Percentiles rank a stretch among this genome's conserved stretches.
Conservation (phyloP, 1,140 invertebrate genomes). For the Ruditapes philippinarum region DNA sequence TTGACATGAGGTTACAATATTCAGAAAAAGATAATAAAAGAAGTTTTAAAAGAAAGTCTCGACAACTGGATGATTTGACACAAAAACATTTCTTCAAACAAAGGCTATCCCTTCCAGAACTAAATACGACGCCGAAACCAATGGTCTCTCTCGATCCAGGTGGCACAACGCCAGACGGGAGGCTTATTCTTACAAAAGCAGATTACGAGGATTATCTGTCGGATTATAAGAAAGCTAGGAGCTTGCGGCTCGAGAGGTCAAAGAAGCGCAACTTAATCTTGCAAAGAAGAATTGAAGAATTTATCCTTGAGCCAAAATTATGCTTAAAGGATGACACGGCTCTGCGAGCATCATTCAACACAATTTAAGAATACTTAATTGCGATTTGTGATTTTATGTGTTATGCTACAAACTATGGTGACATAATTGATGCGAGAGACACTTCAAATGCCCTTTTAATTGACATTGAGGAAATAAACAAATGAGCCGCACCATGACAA, state of each 20-base stretch:
- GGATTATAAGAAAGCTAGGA: constrained; percentile 30
- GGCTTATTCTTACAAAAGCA: constrained; percentile 51
- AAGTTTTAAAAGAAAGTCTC: constrained; percentile 24
- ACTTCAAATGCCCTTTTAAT: too few relatives aligned
- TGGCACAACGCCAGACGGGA: constrained; percentile 55
- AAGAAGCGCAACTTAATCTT: constrained; percentile 29
- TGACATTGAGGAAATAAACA: too few relatives aligned
- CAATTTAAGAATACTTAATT: neutral
- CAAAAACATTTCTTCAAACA: constrained; percentile 9
- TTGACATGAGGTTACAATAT: neutral
- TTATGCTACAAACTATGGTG: too few relatives aligned
- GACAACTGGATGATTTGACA: neutral
- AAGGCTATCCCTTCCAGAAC: constrained; percentile 30
- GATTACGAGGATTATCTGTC: constrained; percentile 61
- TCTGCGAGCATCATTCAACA: constrained; percentile 10
- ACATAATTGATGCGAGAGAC: too few relatives aligned
- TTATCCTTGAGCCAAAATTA: constrained; percentile 3
- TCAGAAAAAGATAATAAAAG: neutral
- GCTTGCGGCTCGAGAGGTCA: constrained; percentile 17
- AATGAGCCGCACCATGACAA: too few relatives aligned
- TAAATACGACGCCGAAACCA: constrained; percentile 49
- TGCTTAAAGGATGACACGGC: constrained; percentile 42
- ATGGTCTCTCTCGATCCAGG: constrained; percentile 57
- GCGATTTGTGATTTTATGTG: too few relatives aligned
- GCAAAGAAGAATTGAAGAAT: constrained; percentile 30